Evolutionary conservation across 1,140 invertebrate genomes (phyloP), one percentile per base, ranked within the genome.

Genomic region (Grapholita molesta): DNA sequence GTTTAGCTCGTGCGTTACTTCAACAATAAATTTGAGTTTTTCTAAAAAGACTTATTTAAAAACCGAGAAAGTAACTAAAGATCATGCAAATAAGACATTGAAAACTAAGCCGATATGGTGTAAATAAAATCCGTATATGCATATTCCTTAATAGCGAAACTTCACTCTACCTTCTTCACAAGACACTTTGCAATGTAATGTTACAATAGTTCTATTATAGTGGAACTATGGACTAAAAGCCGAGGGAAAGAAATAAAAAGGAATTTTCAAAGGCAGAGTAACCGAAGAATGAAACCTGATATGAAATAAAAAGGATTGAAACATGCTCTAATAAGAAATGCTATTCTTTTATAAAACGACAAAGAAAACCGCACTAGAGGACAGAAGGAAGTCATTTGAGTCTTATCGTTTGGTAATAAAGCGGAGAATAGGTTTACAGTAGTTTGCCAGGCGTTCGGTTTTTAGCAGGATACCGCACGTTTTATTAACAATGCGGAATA

Each of bases 281-380:
- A 61, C n/a, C 53, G 55, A 61, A 61, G 24, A 61, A 15, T 25
- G 25, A 28, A 61, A 12, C 55, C 53, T 28, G 55, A 61, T 61
- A 61, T 61, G 55, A 61, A 61, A 32, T 61, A 61, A 61, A 57
- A 61, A 61, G 55, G 32, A 32, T 61, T 61, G 55, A 61, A 61
- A 28, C 28, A 61, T 32, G 55, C 55, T 61, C 21, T 28, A 28
- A 28, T 61, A 61, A 61, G 53, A 61, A 61, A 61, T 61, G 8
- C 28, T 32, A 32, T 61, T 9, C 55, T 30, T 11, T 61, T 11
- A 61, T 61, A 61, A 61, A 25, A 30, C 55, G n/a, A 61, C 55
- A 61, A 61, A 61, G 55, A 61, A 61, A 61, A 61, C 55, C 55
- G 55, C 12, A 61, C 1, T 9, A 55, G n/a, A 28, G 3, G 24